Evolutionary conservation across 2,797 vertebrate genomes (phyloP), one percentile per base, ranked within the genome.

Genomic region (Typhlichthys eigenmanni): DNA sequence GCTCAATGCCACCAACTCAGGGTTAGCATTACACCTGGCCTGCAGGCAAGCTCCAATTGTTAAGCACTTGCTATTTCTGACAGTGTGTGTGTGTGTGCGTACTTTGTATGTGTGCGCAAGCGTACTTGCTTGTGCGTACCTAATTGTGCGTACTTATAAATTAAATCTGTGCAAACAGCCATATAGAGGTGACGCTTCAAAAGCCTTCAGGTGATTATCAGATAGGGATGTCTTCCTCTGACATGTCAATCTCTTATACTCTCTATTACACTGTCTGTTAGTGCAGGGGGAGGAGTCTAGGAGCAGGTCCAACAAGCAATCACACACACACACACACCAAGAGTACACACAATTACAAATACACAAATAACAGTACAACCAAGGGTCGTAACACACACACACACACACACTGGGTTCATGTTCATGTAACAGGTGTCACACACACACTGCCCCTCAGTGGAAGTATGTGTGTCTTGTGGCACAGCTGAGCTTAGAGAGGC

Each of bases 101-200:
- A 70, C 56, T 59, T 12, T 53, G 9, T 12, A 10, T 13, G 60
- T 76, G 53, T 73, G 71, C 73, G 80, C 77, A 83, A 55, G n/a
- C 64, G 34, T 62, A 64, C 16, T 17, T 17, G 16, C 16, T 17
- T 17, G 16, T 17, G 16, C 16, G 16, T 17, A 17, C 16, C 16
- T 17, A 17, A 17, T 17, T 17, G 16, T 17, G 16, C 16, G 16
- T 17, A 12, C 7, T 81, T 88, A 89, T 81, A 88, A 89, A 90
- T 88, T 88, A 65, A 9, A 13, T 62, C 65, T 63, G 60, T 75
- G 83, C 75, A 81, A 79, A 62, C 73, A 80, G 83, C 83, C 75
- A 81, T 60, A 47, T 47, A 2, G 80, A 72, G 83, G 83, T 87
- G 84, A 87, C 58, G 34, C 68, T 77, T 78, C 51, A 38, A 76